Percentiles rank a stretch among this genome's conserved stretches.
Conservation (phyloP, 2,113 vertebrate species). For the Chlamydotis undulata region DNA sequence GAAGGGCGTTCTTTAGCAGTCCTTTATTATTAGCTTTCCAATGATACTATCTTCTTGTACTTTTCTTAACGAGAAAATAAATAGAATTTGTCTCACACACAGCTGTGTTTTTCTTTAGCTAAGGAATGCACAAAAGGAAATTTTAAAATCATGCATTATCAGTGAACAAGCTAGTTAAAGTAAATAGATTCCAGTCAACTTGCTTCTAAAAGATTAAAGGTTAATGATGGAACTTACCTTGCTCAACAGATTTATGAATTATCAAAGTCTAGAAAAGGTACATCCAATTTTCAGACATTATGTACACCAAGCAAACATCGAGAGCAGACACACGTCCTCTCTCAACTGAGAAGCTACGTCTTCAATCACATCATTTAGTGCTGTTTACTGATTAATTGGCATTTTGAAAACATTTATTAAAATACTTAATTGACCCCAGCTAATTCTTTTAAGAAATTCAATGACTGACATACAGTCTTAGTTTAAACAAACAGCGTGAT, state of each 20-base stretch:
- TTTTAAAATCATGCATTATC: constrained; percentile 79
- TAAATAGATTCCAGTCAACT: constrained; percentile 77
- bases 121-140: constrained; percentile 79
- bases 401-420: constrained; percentile 70
- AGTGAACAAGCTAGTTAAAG: constrained; percentile 74
- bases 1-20: constrained; percentile 78
- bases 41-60: constrained; percentile 80
- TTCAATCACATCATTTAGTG: constrained; percentile 59
- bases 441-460: constrained; percentile 21
- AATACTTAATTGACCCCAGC: constrained; percentile 43
- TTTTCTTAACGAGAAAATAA: constrained; percentile 84
- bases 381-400: constrained; percentile 63
- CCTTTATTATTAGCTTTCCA: constrained; percentile 76
- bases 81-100: constrained; percentile 77
- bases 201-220: constrained; percentile 80
- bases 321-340: constrained; percentile 42
- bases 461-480: not conserved
- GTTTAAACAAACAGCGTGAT: not conserved
- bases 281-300: constrained; percentile 70
- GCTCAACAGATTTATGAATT: constrained; percentile 81
- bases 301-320: constrained; percentile 33
- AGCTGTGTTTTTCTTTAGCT: constrained; percentile 82
- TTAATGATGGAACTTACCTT: constrained; percentile 76
- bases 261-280: constrained; percentile 79
- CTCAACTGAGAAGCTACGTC: constrained; percentile 43